A percentile compares a stretch with the other conserved stretches of the same genome.
These are phyloP conservation scores for Artemia franciscana DNA, from an alignment of 1,140 invertebrate species.

Conservation along the genomic window DNA sequence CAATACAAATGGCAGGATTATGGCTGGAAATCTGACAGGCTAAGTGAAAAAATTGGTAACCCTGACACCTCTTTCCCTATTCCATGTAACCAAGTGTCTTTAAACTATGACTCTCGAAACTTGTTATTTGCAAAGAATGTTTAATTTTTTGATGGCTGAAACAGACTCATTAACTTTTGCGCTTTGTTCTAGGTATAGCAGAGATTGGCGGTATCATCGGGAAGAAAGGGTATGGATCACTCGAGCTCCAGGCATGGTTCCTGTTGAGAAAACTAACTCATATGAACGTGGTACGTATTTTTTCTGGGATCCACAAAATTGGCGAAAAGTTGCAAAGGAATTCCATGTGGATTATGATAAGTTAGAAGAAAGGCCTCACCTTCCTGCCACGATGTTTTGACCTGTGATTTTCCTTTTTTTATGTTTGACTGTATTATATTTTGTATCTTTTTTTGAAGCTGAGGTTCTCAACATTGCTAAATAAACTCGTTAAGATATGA, in stretches of 20 bases:
- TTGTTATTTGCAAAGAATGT: conserved; percentile 9
- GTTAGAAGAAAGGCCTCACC: conserved; percentile 57
- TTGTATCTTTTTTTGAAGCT: too few relatives aligned
- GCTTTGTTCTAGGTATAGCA: conserved; percentile 40
- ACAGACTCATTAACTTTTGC: conserved; percentile 9
- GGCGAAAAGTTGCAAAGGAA: conserved; percentile 51
- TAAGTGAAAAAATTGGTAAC: too few relatives aligned
- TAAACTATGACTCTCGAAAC: background rate
- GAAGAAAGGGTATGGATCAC: conserved; percentile 98
- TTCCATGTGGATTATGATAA: conserved; percentile 82
- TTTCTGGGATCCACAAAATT: conserved; percentile 92
- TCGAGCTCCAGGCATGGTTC: conserved; percentile 71
- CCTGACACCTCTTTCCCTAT: too few relatives aligned
- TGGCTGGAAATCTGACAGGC: too few relatives aligned
- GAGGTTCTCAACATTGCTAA: too few relatives aligned
- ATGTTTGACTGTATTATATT: too few relatives aligned
- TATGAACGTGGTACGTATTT: conserved; percentile 96
- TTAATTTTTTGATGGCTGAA: conserved; percentile 19
- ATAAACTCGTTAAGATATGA: too few relatives aligned
- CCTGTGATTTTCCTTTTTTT: too few relatives aligned
- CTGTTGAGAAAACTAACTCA: conserved; percentile 74
- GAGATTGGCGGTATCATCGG: conserved; percentile 98
- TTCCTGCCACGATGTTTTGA: too few relatives aligned
- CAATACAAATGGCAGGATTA: too few relatives aligned
- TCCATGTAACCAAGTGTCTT: too few relatives aligned